phyloP scores from a whole-genome alignment of 2,797 vertebrate species.

The Sebastes hubbsi region DNA sequence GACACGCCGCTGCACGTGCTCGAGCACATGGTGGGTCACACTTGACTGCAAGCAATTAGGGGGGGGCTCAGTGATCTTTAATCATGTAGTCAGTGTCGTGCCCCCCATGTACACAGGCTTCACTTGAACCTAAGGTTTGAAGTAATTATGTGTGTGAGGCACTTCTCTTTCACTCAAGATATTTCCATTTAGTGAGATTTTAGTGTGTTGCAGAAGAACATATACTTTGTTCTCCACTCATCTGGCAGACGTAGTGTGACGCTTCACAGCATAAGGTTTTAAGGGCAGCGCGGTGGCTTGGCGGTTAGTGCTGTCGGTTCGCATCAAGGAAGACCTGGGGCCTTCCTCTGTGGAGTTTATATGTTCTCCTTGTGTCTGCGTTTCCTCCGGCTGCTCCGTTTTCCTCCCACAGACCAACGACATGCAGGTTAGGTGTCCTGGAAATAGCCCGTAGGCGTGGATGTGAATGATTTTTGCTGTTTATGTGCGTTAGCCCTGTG shows the following conservation, averaged over 20 bases:
- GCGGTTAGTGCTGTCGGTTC: neutral
- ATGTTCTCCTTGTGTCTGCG: neutral
- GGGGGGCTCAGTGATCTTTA: conserved; percentile 40
- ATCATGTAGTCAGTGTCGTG: conserved; percentile 4
- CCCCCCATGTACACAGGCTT: neutral
- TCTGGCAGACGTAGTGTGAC: neutral
- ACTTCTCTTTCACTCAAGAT: neutral
- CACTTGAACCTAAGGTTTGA: neutral
- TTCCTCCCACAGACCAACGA: conserved; percentile 1
- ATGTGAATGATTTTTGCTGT: conserved; percentile 6
- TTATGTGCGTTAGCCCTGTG: neutral
- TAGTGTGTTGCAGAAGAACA: neutral
- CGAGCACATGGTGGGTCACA: conserved; percentile 47
- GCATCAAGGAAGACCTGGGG: neutral
- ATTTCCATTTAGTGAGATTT: neutral
- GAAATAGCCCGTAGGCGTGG: conserved; percentile 3
- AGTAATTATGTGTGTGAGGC: neutral
- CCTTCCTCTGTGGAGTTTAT: neutral
- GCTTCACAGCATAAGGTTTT: neutral
- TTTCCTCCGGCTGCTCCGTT: neutral
- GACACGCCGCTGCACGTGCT: conserved; percentile 33
- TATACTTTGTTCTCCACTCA: neutral
- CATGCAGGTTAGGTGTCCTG: conserved; percentile 5
- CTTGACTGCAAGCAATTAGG: conserved; percentile 32
- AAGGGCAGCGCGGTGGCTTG: neutral